Evolutionary conservation across 2,797 vertebrate species (phyloP), one percentile per base, ranked within the genome.

Genomic region (Esox masquinongy): DNA sequence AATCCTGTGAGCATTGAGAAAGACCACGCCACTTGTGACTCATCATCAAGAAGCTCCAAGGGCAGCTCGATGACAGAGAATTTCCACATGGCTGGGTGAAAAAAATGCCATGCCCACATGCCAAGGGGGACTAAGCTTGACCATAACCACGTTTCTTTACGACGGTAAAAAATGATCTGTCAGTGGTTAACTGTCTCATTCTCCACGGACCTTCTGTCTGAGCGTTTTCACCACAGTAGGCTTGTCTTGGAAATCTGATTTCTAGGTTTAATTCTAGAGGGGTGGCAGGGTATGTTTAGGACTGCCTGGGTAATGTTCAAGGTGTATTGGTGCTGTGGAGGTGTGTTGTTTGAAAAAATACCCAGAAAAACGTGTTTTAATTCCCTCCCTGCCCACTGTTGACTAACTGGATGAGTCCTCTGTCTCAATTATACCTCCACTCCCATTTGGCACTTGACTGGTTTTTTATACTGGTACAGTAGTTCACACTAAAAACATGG

Each of bases 61-160:
- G 22, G 9, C 4, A 26, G 14, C 51, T 59, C 50, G 22, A 22
- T 8, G 73, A 78, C 80, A 78, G 68, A 79, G 68, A 26, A 67
- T 91, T 91, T 88, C 89, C 69, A 88, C 89, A 91, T 2, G 9
- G 39, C 73, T 64, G 74, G 84, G 85, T 83, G 84, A 89, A 83
- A 84, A 75, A 79, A 74, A 79, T 78, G 80, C 83, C 29, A 49
- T 75, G 86, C 77, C 84, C 72, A 51, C 86, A 86, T 90, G 83
- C 83, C 88, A 87, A 78, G 24, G 24, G 72, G 73, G 72, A 85
- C 81, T 79, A 71, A 84, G 79, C 53, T 77, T 29, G 74, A 87
- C 88, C 87, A 77, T 89, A 88, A 85, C 78, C 82, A 68, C 87
- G 78, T 79, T 85, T 9, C 89, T 90, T 83, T 87, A 91, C 90